Evolutionary conservation across 2,113 vertebrate species (phyloP), one percentile per base, ranked within the genome.

Genomic region (Octodon degus): DNA sequence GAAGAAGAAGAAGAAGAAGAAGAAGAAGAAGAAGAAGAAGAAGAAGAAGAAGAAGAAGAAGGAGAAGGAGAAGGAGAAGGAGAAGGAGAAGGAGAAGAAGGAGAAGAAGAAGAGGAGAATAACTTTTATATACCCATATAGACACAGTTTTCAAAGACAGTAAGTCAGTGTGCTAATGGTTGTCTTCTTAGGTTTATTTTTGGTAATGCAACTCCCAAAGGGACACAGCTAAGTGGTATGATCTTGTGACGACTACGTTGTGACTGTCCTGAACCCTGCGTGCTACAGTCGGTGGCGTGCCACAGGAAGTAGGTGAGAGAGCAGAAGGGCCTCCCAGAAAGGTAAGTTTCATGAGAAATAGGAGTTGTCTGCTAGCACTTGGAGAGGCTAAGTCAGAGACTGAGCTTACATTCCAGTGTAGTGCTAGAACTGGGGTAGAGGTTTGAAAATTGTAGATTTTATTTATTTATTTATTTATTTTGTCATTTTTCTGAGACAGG

Each of bases 191-290:
- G 22, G 8, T 87, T 92, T 70, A 20, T 40, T 90, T 91, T 63
- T 58, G 60, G 9, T 90, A 63, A 55, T 50, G 34, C 12, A 43
- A 53, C 89, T 60, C n/a, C 37, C 83, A n/a, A 89, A 50, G 13
- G 1, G 5, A 22, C n/a, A 53, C 47, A 53, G 47, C 30, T 72
- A 86, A 86, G 43, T 22, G 80, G 68, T 1, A 84, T 2, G 79
- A 14, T 63, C 81, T 85, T 65, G 6, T 37, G 30, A 80, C 76
- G 20, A 74, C 34, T 68, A 32, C 4, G 37, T 17, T 6, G 2
- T 76, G 55, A 70, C 34, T 92, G 72, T 95, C 65, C 80, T 90
- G 58, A 93, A 83, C 92, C 87, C 9, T 40, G 63, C 10, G 10
- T 27, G 2, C 32, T 34, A 0, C 50, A 40, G n/a, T 70, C 20